phyloP scores from a whole-genome alignment of 2,888 invertebrate genomes.

The Rhorus exstirpatorius region DNA sequence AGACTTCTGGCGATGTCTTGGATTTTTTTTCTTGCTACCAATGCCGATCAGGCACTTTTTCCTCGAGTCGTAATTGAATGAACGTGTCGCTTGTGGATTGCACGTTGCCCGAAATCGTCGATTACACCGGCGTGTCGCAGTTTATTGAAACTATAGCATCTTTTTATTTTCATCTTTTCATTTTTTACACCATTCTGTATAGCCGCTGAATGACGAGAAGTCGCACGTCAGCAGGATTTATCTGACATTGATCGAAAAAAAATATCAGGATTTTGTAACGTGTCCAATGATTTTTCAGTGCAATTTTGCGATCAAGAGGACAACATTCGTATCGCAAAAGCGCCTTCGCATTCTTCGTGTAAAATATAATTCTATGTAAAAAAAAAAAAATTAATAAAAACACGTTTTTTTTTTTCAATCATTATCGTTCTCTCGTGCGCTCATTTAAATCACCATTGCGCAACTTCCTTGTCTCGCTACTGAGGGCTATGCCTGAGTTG shows the following conservation, averaged over 20 bases:
- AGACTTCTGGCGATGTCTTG: too few relatives aligned
- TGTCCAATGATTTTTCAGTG: background rate
- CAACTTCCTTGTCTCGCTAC: too few relatives aligned
- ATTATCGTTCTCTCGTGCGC: background rate
- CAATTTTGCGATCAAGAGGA: background rate
- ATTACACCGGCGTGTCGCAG: too few relatives aligned
- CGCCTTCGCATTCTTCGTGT: background rate
- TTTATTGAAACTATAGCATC: too few relatives aligned
- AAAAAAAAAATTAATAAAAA: background rate
- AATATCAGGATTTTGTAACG: background rate
- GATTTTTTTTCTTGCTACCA: too few relatives aligned
- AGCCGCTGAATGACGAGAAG: background rate
- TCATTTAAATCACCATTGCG: background rate
- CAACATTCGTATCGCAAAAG: background rate
- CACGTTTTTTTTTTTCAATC: slow-evolving; percentile 1
- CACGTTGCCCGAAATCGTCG: too few relatives aligned
- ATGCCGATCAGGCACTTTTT: too few relatives aligned
- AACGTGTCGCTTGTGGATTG: too few relatives aligned
- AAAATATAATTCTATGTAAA: background rate
- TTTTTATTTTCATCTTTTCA: too few relatives aligned
- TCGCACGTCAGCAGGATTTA: background rate
- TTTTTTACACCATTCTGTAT: background rate
- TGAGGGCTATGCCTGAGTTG: too few relatives aligned
- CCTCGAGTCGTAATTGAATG: too few relatives aligned
- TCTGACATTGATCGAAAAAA: background rate